phyloP scores from a whole-genome alignment of 2,888 invertebrate species.

The Eurois occulta region DNA sequence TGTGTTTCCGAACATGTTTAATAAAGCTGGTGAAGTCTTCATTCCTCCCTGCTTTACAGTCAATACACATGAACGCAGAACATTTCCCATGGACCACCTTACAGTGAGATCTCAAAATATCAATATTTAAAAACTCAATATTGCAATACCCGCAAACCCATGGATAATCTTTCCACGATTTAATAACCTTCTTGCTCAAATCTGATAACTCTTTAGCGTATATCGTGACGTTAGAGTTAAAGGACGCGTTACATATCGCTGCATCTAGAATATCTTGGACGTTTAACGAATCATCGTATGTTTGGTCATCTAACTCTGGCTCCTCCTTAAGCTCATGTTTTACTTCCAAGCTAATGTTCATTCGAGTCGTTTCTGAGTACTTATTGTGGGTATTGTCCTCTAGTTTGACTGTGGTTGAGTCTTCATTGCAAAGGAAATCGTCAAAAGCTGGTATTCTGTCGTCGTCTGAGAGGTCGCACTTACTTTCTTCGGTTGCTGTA shows the following conservation, averaged over 20 bases:
- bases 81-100: slow-evolving; percentile 91
- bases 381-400: slow-evolving; percentile 57
- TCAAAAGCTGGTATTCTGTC: slow-evolving; percentile 76
- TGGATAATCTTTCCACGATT: slow-evolving; percentile 84
- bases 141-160: slow-evolving; percentile 85
- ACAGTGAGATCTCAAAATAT: slow-evolving; percentile 90
- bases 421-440: slow-evolving; percentile 73
- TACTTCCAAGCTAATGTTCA: slow-evolving; percentile 67
- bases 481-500: slow-evolving; percentile 64
- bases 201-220: slow-evolving; percentile 82
- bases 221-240: slow-evolving; percentile 76
- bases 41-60: slow-evolving; percentile 91
- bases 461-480: slow-evolving; percentile 76
- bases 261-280: slow-evolving; percentile 83
- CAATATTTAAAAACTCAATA: slow-evolving; percentile 82
- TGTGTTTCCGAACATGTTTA: slow-evolving; percentile 92
- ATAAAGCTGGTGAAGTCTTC: slow-evolving; percentile 92
- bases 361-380: not conserved
- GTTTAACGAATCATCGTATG: slow-evolving; percentile 71
- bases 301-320: slow-evolving; percentile 64
- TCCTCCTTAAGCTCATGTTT: slow-evolving; percentile 83
- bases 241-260: slow-evolving; percentile 76
- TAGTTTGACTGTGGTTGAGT: slow-evolving; percentile 65
- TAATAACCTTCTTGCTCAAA: slow-evolving; percentile 73
- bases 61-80: slow-evolving; percentile 92